Conservation (phyloP, 2,797 vertebrate species). For the Hylomyscus alleni region DNA sequence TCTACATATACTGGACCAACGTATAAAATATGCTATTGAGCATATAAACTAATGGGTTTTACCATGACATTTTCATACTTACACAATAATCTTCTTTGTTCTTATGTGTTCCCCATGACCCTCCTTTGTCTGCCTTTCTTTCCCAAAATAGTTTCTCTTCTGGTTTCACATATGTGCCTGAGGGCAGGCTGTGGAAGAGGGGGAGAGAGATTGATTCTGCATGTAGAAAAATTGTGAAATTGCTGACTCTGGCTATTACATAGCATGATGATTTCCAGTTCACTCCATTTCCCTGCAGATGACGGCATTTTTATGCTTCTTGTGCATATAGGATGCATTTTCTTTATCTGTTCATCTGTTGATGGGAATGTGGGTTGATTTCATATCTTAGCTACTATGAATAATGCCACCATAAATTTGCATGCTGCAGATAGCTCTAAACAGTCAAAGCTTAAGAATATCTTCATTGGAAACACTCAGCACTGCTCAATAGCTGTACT, state of each 20-base stretch:
- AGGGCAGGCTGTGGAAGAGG: accelerated
- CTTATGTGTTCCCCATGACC: neutral
- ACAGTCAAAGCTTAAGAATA: neutral
- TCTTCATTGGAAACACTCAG: neutral
- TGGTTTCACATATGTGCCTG: neutral
- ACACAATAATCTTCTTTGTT: no score
- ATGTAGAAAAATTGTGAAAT: neutral
- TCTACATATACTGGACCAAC: neutral
- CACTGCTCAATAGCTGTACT: neutral
- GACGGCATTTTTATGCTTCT: neutral
- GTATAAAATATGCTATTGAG: neutral
- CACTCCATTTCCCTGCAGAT: neutral
- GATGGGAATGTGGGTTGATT: neutral
- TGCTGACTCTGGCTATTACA: neutral
- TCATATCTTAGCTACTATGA: neutral
- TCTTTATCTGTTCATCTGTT: neutral
- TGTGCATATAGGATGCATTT: neutral
- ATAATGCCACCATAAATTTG: neutral
- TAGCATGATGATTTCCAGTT: neutral
- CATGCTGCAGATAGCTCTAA: neutral
- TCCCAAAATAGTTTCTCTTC: neutral
- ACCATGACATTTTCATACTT: neutral
- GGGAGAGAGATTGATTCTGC: neutral
- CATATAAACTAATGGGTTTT: neutral
- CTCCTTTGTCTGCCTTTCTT: neutral